phyloP scores from a whole-genome alignment of 2,113 vertebrate genomes.

The Oryctolagus cuniculus region mOryCun1.1 NC_091444.1:16928501-16929000 shows the following conservation, averaged over 20 bases:
- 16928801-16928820: background rate
- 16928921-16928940: background rate
- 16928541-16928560: no score
- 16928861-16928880: background rate
- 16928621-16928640: background rate
- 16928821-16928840: background rate
- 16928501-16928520: no score
- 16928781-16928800: background rate
- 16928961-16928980: background rate
- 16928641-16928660: background rate
- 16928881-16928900: background rate
- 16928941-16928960: background rate
- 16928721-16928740: background rate
- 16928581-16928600: background rate
- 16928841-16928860: background rate
- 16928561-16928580: no score
- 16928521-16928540: no score
- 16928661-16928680: background rate
- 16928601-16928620: background rate
- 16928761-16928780: background rate
- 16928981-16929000: no score
- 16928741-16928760: background rate
- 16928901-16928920: background rate
- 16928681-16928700: no score
- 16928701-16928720: background rate